phyloP scores from a whole-genome alignment of 2,113 vertebrate species.

The Alethe castanea region DNA sequence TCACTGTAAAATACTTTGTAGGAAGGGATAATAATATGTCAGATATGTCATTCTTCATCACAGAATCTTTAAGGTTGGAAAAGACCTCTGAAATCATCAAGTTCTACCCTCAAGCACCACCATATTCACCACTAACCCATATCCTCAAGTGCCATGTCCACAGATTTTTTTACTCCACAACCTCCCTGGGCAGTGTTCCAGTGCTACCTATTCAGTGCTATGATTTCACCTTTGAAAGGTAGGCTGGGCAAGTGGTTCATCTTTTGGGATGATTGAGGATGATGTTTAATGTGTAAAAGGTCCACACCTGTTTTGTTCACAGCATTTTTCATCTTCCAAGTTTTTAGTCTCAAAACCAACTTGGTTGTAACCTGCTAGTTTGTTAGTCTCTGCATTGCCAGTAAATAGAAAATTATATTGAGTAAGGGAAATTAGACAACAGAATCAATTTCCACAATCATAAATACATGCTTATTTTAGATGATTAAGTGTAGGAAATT shows the following conservation, averaged over 20 bases:
- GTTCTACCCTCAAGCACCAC: neutral
- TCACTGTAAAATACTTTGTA: neutral
- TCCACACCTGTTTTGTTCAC: neutral
- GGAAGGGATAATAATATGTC: neutral
- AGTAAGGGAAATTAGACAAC: neutral
- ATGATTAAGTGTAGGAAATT: neutral
- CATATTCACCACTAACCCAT: neutral
- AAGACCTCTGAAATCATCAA: neutral
- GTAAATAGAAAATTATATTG: neutral
- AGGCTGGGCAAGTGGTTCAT: neutral
- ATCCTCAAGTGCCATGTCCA: no score
- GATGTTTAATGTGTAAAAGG: neutral
- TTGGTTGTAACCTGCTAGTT: neutral
- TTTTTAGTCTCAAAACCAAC: neutral
- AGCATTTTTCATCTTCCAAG: neutral
- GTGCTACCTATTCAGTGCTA: neutral
- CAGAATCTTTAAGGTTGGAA: accelerated
- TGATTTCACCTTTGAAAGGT: neutral
- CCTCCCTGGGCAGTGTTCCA: neutral
- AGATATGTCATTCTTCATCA: neutral
- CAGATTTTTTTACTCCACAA: neutral
- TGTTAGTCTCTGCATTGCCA: neutral
- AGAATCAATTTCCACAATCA: neutral
- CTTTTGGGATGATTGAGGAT: neutral
- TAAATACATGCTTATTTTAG: accelerated